A percentile compares a stretch with the other conserved stretches of the same genome.
These are phyloP conservation scores for Barnardius zonarius DNA, from an alignment of 2,113 vertebrate genomes.

Conservation along the genomic window DNA sequence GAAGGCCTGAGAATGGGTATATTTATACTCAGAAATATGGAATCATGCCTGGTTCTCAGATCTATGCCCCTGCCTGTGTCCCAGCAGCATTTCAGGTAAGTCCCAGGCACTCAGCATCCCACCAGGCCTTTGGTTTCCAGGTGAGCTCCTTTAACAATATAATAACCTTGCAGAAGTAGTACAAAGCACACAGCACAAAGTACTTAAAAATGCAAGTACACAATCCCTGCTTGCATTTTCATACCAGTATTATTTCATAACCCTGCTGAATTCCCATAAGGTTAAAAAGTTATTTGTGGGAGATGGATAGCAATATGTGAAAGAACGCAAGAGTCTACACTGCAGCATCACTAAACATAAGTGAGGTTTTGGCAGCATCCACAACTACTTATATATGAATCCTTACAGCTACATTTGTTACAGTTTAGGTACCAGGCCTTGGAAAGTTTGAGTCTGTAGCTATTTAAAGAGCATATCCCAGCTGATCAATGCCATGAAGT, in stretches of 20 bases:
- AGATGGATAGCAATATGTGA: not conserved
- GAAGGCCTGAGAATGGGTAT: not conserved
- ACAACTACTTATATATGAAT: not conserved
- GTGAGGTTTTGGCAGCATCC: not conserved
- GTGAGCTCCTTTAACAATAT: not conserved
- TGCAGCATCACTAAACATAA: not conserved
- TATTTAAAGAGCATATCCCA: not conserved
- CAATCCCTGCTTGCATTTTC: not conserved
- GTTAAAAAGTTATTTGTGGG: not conserved
- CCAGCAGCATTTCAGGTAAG: not conserved
- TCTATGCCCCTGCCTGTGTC: not conserved
- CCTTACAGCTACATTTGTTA: not conserved
- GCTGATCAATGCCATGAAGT: not conserved
- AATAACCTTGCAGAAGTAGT: not conserved
- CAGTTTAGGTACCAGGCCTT: not conserved
- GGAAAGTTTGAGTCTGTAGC: not conserved
- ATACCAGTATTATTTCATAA: not conserved
- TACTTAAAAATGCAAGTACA: not conserved
- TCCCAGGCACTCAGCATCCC: not conserved
- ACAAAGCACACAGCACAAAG: not conserved
- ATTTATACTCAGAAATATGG: not conserved
- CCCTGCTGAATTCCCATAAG: not conserved
- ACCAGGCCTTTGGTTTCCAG: not conserved
- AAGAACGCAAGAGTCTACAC: not conserved
- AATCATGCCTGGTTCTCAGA: not conserved